Base-by-base conservation (phyloP, 2,888 invertebrate species). In the Torymus tubicola region DNA sequence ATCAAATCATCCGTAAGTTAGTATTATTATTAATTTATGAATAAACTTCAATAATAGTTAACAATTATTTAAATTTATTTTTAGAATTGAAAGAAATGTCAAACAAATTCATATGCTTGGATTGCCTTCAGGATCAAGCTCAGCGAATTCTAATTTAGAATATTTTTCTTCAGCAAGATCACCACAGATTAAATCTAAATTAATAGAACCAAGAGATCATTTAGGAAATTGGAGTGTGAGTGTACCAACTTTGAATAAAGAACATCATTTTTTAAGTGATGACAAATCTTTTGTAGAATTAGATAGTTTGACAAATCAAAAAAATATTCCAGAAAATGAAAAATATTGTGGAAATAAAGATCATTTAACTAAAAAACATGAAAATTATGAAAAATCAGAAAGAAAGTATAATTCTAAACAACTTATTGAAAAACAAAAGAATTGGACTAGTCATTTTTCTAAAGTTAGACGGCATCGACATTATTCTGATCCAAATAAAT, bases 361-460 rank as follows among this genome's bases (percentile, higher is more conserved):
- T 84, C 87, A 87, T 42, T 73, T 87, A 85, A 93, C 94, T 14
- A 93, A 92, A 79, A 93, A 93, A 83, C 85, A 86, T 0, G 93
- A 93, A 72, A 96, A 96, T 89, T 96, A 96, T 0, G 96, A 96
- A 87, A 96, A 96, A 90, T 96, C 96, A 2, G 96, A 96, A 89
- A 92, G 96, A 77, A 95, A 95, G 87, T 95, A 96, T 86, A 95
- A 94, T 87, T 96, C 96, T 82, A 95, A 96, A 85, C 96, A 97
- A 90, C 92, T 97, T 76, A 97, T 97, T 85, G 97, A 96, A 91
- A 96, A 97, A 87, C 97, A 97, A 89, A 95, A 95, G 88, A 97
- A 97, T 91, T 97, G 97, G 97, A 97, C 97, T 52, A 96, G 96
- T 81, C 97, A 96, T 91, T 97, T 97, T 90, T 95, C 95, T 81